Conservation (phyloP, 2,888 invertebrate genomes). For the Rotaria macrura region DNA sequence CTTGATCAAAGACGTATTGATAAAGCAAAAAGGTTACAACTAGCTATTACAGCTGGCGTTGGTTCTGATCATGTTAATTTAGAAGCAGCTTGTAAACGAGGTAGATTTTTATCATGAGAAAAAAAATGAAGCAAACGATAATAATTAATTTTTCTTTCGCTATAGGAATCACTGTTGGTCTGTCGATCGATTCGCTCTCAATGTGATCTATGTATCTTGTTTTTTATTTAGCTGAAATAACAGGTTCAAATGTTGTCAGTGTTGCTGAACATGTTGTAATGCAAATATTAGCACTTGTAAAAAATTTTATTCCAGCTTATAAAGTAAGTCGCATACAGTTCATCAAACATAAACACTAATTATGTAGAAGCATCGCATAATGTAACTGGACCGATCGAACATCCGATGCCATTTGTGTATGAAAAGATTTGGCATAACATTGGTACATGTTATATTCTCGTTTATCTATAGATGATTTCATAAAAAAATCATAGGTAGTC, state of each 20-base stretch:
- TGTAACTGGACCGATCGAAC: too few species aligned
- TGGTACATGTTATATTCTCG: too few species aligned
- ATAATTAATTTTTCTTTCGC: not conserved
- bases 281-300: not conserved
- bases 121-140: not conserved
- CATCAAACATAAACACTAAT: too few species aligned
- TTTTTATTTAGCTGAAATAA: not conserved
- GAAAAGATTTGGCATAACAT: too few species aligned
- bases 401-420: too few species aligned
- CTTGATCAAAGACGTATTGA: not conserved
- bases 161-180: not conserved
- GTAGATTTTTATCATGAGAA: not conserved
- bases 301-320: conserved; percentile 18
- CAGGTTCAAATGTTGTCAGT: not conserved
- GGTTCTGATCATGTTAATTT: conserved; percentile 9
- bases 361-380: too few species aligned
- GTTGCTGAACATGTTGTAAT: conserved; percentile 16
- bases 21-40: not conserved
- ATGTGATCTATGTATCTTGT: not conserved
- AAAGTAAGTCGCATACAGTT: not conserved
- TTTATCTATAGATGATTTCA: too few species aligned
- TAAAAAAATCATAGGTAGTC: too few species aligned
- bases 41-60: conserved; percentile 17
- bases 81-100: conserved; percentile 4
- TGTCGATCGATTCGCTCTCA: not conserved